A percentile compares a stretch with the other conserved stretches of the same genome.
phyloP scores from a whole-genome alignment of 2,888 invertebrate genomes.

The Netelia inedita region DNA sequence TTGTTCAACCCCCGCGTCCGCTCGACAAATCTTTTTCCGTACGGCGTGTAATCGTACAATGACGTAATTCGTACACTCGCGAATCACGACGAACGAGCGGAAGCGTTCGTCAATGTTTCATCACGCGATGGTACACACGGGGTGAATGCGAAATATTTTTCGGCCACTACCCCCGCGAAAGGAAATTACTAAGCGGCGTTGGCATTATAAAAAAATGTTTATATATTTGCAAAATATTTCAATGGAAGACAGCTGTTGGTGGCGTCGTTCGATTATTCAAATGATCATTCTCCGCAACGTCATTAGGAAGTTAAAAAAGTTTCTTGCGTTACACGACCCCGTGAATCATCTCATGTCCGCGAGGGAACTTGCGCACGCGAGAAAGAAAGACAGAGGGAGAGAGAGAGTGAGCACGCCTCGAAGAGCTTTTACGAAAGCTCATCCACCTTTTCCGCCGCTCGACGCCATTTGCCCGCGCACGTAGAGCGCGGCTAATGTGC shows the following conservation, averaged over 20 bases:
- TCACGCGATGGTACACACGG: background rate
- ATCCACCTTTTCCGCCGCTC: background rate
- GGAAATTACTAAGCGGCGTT: too few species aligned
- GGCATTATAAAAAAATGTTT: too few species aligned
- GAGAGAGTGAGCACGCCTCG: background rate
- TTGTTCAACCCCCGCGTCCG: constrained; percentile 17
- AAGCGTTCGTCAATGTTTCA: background rate
- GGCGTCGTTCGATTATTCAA: constrained; percentile 10
- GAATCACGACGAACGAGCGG: background rate
- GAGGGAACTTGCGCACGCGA: background rate
- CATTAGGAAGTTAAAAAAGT: constrained; percentile 6
- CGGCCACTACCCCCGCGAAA: background rate
- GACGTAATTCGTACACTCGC: background rate
- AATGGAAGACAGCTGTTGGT: background rate
- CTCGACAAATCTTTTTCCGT: constrained; percentile 21
- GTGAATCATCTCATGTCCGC: background rate
- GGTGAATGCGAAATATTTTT: background rate
- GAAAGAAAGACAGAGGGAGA: background rate
- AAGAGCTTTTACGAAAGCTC: constrained; percentile 11
- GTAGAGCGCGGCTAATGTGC: constrained; percentile 30
- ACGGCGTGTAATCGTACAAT: background rate
- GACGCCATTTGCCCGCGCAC: background rate
- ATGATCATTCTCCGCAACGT: background rate
- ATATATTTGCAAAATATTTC: background rate
- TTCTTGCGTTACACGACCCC: background rate